A percentile compares a stretch with the other conserved stretches of the same genome.
These are phyloP conservation scores for Lymantria dispar DNA, from an alignment of 2,888 invertebrate genomes.

Conservation along the genomic window DNA sequence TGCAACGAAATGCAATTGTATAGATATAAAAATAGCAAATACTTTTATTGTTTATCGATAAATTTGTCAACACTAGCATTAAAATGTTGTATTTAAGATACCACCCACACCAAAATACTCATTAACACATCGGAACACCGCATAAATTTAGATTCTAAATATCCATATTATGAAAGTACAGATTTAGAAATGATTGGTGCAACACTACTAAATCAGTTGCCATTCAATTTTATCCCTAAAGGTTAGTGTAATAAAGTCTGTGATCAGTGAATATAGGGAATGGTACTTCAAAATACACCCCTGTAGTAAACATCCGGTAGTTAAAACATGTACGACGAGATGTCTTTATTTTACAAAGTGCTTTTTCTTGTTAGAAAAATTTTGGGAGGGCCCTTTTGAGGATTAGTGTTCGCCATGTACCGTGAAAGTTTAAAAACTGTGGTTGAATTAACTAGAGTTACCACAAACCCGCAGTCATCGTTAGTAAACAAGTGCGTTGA, in stretches of 20 bases:
- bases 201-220: conserved; percentile 1
- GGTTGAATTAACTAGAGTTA: conserved; percentile 15
- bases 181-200: conserved; percentile 27
- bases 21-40: no score
- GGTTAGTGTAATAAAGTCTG: conserved; percentile 13
- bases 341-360: conserved; percentile 54
- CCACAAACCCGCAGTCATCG: conserved; percentile 33
- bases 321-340: conserved; percentile 35
- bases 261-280: conserved; percentile 7
- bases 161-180: conserved; percentile 35
- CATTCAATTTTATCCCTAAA: conserved; percentile 16
- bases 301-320: conserved; percentile 59
- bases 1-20: no score
- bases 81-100: conserved; percentile 20
- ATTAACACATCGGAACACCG: conserved; percentile 40
- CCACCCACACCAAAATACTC: conserved; percentile 38
- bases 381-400: conserved; percentile 11
- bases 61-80: conserved; percentile 32
- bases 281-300: conserved; percentile 24
- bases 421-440: conserved; percentile 3
- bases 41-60: conserved; percentile 16
- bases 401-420: conserved; percentile 25
- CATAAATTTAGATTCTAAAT: conserved; percentile 37
- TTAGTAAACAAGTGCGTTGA: conserved; percentile 34
- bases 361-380: conserved; percentile 55